These are phyloP conservation scores for Drosophila biarmipes DNA, from an alignment of 1,140 invertebrate species.

Conservation along the genomic window DNA sequence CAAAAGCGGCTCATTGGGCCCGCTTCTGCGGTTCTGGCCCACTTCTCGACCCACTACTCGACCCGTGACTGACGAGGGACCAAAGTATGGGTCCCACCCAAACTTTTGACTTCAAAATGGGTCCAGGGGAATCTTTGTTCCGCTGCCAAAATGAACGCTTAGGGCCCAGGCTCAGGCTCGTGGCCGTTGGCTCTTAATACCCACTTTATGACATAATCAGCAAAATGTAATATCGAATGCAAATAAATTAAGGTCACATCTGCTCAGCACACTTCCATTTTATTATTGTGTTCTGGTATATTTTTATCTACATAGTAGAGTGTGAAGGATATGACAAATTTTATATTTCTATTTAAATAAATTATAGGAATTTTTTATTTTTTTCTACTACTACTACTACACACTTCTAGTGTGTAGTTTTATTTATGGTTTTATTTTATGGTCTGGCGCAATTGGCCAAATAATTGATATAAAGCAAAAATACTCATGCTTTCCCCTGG, in stretches of 20 bases:
- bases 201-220: conserved; percentile 36
- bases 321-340: too few species aligned
- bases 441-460: conserved; percentile 4
- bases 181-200: conserved; percentile 7
- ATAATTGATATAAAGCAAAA: background rate
- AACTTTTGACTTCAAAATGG: conserved; percentile 33
- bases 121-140: conserved; percentile 9
- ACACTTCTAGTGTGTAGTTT: too few species aligned
- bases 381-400: too few species aligned
- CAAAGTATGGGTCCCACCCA: background rate
- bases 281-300: background rate
- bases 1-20: conserved; percentile 56
- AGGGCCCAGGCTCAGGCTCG: background rate
- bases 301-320: background rate
- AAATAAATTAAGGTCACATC: conserved; percentile 17
- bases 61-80: conserved; percentile 20
- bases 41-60: background rate
- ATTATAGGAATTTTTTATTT: background rate
- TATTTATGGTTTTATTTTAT: too few species aligned
- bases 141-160: conserved; percentile 2
- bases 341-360: too few species aligned
- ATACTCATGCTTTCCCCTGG: background rate
- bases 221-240: conserved; percentile 13
- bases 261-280: background rate
- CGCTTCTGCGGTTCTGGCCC: conserved; percentile 13